Base-by-base conservation (phyloP, 2,797 vertebrate species). In the Picus viridis region DNA sequence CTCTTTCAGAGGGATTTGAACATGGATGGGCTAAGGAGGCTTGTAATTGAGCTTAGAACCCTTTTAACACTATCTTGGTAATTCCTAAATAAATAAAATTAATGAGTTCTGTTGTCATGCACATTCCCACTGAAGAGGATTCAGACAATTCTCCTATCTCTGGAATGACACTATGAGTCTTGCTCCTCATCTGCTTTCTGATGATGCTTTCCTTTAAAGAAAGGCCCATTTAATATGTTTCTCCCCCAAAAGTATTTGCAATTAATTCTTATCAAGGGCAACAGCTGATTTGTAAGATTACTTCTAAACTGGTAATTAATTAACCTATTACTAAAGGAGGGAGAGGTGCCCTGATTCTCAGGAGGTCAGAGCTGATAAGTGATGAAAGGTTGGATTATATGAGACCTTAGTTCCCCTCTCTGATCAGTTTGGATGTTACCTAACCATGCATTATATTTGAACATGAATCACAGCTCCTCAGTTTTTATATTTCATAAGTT, bases 371-470 rank as follows among this genome's bases (percentile, higher is more conserved):
- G 70, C 81, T 90, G 90, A 85, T 95, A 96, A 90, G 65, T 95
- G 86, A 94, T 95, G 78, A 93, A 94, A 92, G n/a, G 69, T 29
- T 88, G 78, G 78, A 70, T 85, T 92, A 57, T 85, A 92, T 59
- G 10, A 76, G 95, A 93, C 94, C 96, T 93, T 95, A 83, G 83
- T 90, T 94, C 86, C 88, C 88, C 83, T 96, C 69, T 93, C 78
- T 92, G 95, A 94, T 96, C 93, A 83, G 81, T 85, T 89, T 94
- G 86, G 72, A 93, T 95, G 93, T 95, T 96, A 96, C 95, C 93
- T 96, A 96, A 92, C 90, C 90, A 95, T 96, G 91, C 95, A 94
- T 96, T 95, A 95, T 96, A 95, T 95, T 89, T 90, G 95, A 97
- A 94, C 93, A 94, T 94, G 92, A 94, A 94, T 95, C 94, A 84